Evolutionary conservation across 2,113 vertebrate species (phyloP).

Genomic region (Aphelocoma coerulescens): DNA sequence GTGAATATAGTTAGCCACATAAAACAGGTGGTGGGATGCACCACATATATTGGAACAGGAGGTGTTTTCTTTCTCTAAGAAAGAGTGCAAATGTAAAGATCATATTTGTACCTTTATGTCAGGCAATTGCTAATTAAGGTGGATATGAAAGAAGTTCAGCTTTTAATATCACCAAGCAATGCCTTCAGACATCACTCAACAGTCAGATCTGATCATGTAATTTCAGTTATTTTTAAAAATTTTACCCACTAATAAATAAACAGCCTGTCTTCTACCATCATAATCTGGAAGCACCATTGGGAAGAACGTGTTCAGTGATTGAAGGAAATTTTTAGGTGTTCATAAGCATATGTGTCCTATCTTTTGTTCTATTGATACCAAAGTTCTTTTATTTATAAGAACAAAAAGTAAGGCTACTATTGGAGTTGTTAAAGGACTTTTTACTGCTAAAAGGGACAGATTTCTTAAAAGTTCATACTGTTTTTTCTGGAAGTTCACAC

Average conservation of each 20-base stretch:
- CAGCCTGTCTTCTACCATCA: neutral
- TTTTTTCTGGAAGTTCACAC: neutral
- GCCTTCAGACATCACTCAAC: constrained; percentile 21
- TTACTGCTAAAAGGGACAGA: neutral
- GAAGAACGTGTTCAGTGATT: neutral
- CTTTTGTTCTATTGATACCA: neutral
- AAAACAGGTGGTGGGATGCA: neutral
- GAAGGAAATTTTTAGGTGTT: neutral
- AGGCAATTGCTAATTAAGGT: neutral
- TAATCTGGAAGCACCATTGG: neutral
- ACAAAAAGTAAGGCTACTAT: neutral
- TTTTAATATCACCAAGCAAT: constrained; percentile 19
- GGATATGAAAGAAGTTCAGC: neutral
- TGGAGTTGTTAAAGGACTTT: neutral
- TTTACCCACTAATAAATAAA: neutral
- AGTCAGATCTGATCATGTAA: neutral
- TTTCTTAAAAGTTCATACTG: neutral
- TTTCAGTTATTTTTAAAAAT: neutral
- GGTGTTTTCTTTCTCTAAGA: neutral
- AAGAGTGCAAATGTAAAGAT: neutral
- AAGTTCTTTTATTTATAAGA: neutral
- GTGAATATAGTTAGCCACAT: neutral
- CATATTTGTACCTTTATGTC: neutral
- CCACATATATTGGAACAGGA: neutral
- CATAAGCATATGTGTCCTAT: neutral